Percentiles rank a stretch among this genome's conserved stretches.
Evolutionary conservation across 2,113 vertebrate species (phyloP).

Genomic region (Pygoscelis antarcticus): DNA sequence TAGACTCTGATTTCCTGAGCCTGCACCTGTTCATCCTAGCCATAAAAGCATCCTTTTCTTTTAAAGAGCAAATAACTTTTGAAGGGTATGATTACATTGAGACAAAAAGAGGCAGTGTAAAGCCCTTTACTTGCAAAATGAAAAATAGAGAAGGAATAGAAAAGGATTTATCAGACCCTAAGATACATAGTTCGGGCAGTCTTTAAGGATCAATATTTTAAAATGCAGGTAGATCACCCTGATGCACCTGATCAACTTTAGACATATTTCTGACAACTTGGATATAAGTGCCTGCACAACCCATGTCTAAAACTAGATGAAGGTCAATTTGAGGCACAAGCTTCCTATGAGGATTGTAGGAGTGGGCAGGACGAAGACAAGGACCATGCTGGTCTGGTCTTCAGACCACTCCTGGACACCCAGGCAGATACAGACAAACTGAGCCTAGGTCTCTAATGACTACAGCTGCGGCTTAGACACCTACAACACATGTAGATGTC

Average conservation of each 20-base stretch:
- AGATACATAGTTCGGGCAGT: background rate
- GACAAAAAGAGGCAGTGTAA: background rate
- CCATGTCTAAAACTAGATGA: background rate
- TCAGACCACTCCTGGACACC: background rate
- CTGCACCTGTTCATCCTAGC: background rate
- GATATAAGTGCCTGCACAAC: background rate
- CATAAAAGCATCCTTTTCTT: background rate
- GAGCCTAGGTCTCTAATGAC: background rate
- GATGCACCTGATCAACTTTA: background rate
- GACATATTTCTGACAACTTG: background rate
- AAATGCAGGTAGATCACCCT: background rate
- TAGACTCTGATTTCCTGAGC: background rate
- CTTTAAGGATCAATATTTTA: background rate
- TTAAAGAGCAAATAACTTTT: background rate
- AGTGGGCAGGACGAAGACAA: background rate
- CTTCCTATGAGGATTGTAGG: background rate
- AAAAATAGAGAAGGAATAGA: background rate
- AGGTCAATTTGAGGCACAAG: background rate
- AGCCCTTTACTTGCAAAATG: background rate
- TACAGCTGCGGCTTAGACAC: background rate
- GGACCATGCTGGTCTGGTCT: background rate
- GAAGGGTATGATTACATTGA: background rate
- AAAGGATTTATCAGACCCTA: background rate
- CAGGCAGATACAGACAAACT: background rate
- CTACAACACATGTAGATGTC: background rate